Base-by-base conservation (phyloP, 2,888 invertebrate genomes). In the Idaea biselata region DNA sequence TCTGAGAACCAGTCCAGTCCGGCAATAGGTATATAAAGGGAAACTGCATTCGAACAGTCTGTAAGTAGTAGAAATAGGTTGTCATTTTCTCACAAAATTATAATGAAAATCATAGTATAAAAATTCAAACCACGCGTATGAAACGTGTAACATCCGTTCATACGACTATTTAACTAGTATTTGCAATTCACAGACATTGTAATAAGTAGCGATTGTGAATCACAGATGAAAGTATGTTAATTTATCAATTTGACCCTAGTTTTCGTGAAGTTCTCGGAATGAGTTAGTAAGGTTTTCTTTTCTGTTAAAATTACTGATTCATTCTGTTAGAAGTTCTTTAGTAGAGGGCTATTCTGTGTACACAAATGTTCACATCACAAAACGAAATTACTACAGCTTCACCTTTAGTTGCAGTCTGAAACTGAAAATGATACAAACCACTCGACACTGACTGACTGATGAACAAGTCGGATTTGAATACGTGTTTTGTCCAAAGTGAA, bases 151-250 rank as follows among this genome's bases (percentile, higher is more conserved):
- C 68, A 70, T 68, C 73, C 74, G 68, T 67, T 68, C 67, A 71
- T 73, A 71, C 75, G 68, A 73, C 73, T 78, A 80, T 78, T 81
- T 80, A 79, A 78, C 44, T 73, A 73, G 69, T 33, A 80, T 81
- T 80, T 77, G 80, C 80, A 81, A 81, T 72, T 80, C 78, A 67
- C 71, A 44, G 44, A 44, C 44, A 44, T 44, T 44, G 44, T 44
- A 44, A 44, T 44, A 44, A 44, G 44, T 44, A 44, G 68, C 58
- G 61, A 60, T 63, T 60, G 60, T 70, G 70, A 77, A 72, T 75
- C 66, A 60, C 55, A 60, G 58, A 71, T 62, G 73, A 75, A 74
- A 76, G 72, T 72, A 69, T 65, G 32, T 32, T 16, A 31, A 58
- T 55, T 54, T 53, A 17, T 18, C 54, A 63, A 62, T 7, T n/a